Percentiles rank a stretch among this genome's conserved stretches.
Evolutionary conservation across 2,888 invertebrate genomes (phyloP).

Genomic region (Protula sp.): DNA sequence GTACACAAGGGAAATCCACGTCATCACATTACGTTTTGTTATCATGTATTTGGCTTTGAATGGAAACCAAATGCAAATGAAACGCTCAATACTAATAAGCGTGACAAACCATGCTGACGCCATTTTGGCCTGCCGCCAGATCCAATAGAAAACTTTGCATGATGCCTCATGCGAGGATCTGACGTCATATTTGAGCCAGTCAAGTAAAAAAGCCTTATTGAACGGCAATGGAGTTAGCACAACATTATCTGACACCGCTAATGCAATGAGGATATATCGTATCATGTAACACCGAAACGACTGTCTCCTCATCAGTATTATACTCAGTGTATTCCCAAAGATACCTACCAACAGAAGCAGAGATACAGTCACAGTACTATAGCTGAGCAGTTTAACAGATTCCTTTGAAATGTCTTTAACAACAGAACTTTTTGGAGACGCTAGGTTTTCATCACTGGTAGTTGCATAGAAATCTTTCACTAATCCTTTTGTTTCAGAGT

Average conservation of each 20-base stretch:
- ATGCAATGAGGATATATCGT: too few relatives aligned
- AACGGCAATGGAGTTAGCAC: conserved; percentile 13
- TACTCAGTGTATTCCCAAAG: too few relatives aligned
- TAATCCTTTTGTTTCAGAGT: too few relatives aligned
- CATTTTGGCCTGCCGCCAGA: conserved; percentile 29
- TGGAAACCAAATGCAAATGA: conserved; percentile 19
- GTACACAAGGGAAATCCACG: not conserved
- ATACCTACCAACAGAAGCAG: too few relatives aligned
- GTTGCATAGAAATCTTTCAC: too few relatives aligned
- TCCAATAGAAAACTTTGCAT: conserved; percentile 30
- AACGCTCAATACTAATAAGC: conserved; percentile 29
- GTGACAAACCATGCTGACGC: conserved; percentile 34
- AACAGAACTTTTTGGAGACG: too few relatives aligned
- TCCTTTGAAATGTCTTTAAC: too few relatives aligned
- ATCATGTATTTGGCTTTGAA: not conserved
- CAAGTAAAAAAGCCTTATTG: not conserved
- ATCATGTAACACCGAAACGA: too few relatives aligned
- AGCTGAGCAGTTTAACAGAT: too few relatives aligned
- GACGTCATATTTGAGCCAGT: conserved; percentile 5
- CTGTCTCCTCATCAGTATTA: too few relatives aligned
- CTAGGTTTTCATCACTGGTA: too few relatives aligned
- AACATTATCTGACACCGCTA: conserved; percentile 28
- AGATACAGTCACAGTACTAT: too few relatives aligned
- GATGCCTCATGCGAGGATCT: conserved; percentile 16
- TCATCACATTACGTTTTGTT: not conserved